Base-by-base conservation (phyloP, 2,113 vertebrate genomes). In the Sigmodon hispidus region DNA sequence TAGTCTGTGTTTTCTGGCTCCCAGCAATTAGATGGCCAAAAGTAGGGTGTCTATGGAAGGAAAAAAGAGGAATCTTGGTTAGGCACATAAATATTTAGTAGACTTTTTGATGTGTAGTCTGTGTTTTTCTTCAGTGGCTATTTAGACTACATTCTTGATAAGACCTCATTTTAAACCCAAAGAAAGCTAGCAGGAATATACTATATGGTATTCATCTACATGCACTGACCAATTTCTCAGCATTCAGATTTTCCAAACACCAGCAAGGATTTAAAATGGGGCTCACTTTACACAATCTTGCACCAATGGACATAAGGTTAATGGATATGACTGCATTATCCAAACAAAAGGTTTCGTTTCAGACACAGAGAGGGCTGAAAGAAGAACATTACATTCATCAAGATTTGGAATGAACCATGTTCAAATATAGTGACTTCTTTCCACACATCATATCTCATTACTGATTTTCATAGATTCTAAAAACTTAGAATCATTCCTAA, bases 21-120 rank as follows among this genome's bases (percentile, higher is more conserved):
- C 99, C 99, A 99, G 98, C 99, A 99, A 98, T 99, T 99, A 96
- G 99, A 99, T 96, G 99, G 99, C 99, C 99, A 99, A 99, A 99
- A 99, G 98, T 99, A 99, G 84, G 99, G 99, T 96, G 99, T 99
- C 99, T 99, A 98, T 3, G 95, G 87, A 95, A 79, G 81, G 83
- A 96, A 95, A 97, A 92, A 97, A 98, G 90, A 61, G 45, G 95
- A 97, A 96, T n/a, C 75, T 50, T 97, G 59, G 93, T 98, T 98
- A 98, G 97, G 95, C 75, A 98, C 79, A 52, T 45, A 29, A 96
- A 93, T 40, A 17, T 43, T 94, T 89, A 81, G 12, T 9, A 97
- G 84, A 89, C 43, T 65, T 91, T 59, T 70, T 79, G 34, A 7
- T 65, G 81, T 77, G 92, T 43, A 55, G 75, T 75, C 22, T 90